These are phyloP conservation scores for Watsonalla cultraria DNA, from an alignment of 2,888 invertebrate species.

Conservation along the genomic window DNA sequence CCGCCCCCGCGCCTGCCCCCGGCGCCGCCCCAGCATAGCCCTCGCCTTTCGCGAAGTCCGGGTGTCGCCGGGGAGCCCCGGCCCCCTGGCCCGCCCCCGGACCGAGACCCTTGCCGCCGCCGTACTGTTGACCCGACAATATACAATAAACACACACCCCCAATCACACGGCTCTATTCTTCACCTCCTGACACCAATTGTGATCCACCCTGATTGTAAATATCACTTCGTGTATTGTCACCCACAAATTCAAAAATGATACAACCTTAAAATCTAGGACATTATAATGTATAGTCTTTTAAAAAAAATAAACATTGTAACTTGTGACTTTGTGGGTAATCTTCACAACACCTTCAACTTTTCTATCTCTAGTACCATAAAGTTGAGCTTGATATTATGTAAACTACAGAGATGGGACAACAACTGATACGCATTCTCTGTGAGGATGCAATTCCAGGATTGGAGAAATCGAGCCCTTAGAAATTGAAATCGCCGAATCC, in stretches of 20 bases:
- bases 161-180: not conserved
- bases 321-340: too few relatives aligned
- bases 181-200: not conserved
- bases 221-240: too few relatives aligned
- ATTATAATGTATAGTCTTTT: too few relatives aligned
- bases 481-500: not conserved
- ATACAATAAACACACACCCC: not conserved
- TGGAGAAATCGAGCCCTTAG: not conserved
- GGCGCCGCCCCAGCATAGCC: constrained; percentile 22
- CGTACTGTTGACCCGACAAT: constrained; percentile 43
- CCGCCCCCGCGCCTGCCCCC: constrained; percentile 23
- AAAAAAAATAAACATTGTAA: too few relatives aligned
- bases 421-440: not conserved
- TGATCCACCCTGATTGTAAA: not conserved
- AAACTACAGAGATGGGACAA: not conserved
- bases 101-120: constrained; percentile 58
- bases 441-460: too few relatives aligned
- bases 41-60: constrained; percentile 50
- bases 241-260: too few relatives aligned
- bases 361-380: too few relatives aligned
- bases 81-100: constrained; percentile 78
- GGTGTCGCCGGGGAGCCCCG: constrained; percentile 40
- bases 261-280: too few relatives aligned
- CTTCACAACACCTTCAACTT: too few relatives aligned
- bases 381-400: not conserved